These are phyloP conservation scores for Chloropsis cyanopogon DNA, from an alignment of 2,113 vertebrate genomes.

Conservation along the genomic window DNA sequence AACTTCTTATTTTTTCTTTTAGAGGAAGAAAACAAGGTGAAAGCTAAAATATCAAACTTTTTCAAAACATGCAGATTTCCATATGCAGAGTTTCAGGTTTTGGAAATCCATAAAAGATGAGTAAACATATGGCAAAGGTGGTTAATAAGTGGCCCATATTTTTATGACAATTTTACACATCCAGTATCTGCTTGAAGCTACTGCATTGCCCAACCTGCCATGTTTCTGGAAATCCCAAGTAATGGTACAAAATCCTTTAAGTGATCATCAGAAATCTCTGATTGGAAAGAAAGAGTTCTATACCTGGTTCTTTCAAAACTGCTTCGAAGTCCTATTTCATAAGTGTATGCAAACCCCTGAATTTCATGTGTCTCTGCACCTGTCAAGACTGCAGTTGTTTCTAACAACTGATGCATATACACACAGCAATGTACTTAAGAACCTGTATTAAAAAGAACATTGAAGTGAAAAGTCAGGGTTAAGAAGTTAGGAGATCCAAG, in stretches of 20 bases:
- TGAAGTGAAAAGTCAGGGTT: not conserved
- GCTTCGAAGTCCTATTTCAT: not conserved
- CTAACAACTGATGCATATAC: not conserved
- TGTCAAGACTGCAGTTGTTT: not conserved
- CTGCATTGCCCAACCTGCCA: accelerated
- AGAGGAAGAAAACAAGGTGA: accelerated
- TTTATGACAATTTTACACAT: not conserved
- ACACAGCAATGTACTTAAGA: not conserved
- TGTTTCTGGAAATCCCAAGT: not conserved
- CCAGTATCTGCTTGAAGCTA: not conserved
- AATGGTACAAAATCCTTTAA: not conserved
- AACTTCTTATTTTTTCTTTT: not conserved
- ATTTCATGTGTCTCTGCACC: not conserved
- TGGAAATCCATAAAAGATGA: not conserved
- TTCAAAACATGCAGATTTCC: not conserved
- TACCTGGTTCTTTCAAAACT: not conserved
- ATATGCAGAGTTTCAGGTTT: not conserved
- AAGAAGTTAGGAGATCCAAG: not conserved
- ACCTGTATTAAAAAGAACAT: not conserved
- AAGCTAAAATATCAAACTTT: not conserved
- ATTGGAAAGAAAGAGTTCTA: not conserved
- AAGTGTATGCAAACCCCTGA: not conserved
- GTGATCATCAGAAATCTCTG: not conserved
- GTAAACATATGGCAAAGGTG: not conserved
- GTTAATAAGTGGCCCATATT: not conserved